phyloP scores from a whole-genome alignment of 2,113 vertebrate genomes.

The Poeciliopsis occidentalis region DNA sequence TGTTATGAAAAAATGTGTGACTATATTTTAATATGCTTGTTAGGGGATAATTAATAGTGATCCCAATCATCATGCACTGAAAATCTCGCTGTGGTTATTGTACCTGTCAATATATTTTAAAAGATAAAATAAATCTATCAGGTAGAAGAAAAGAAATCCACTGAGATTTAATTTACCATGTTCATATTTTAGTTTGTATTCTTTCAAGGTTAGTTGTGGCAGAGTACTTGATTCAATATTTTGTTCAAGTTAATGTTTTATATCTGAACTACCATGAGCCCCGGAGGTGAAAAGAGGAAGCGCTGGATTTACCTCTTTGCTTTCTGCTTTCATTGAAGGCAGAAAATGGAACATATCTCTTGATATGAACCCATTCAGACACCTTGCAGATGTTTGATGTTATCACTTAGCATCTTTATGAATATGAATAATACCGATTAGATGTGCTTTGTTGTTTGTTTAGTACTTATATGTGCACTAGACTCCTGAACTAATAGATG shows the following conservation, averaged over 20 bases:
- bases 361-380: neutral
- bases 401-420: neutral
- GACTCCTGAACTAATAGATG: neutral
- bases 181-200: neutral
- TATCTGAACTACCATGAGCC: neutral
- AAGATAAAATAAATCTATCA: too few relatives aligned
- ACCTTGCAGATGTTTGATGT: neutral
- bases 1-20: too few relatives aligned
- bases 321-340: constrained; percentile 4
- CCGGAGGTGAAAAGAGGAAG: neutral
- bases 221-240: neutral
- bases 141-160: too few relatives aligned
- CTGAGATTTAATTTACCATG: neutral
- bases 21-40: too few relatives aligned
- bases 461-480: neutral
- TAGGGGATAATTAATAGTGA: too few relatives aligned
- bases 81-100: too few relatives aligned
- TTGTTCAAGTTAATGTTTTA: neutral
- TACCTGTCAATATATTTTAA: too few relatives aligned
- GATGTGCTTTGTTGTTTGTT: neutral
- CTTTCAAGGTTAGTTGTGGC: neutral
- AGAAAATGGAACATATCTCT: neutral
- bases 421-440: neutral
- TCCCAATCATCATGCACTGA: too few relatives aligned
- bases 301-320: constrained; percentile 2